Conservation (phyloP, 2,113 vertebrate genomes). For the Pterocles burchelli region DNA sequence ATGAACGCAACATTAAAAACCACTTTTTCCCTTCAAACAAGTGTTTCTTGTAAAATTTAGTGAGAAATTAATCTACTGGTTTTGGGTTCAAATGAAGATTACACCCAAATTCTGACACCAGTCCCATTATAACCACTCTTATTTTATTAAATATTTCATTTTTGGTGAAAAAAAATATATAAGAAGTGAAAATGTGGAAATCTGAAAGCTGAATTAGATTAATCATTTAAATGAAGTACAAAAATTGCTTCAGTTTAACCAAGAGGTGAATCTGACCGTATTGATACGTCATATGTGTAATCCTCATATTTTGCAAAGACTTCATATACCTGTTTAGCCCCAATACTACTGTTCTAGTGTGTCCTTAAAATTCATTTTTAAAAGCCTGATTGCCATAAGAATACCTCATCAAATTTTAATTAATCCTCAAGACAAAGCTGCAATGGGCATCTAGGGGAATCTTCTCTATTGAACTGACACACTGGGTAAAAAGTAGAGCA, state of each 20-base stretch:
- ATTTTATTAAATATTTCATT: neutral
- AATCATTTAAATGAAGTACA: neutral
- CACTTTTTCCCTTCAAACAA: neutral
- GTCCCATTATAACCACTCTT: neutral
- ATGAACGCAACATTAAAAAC: neutral
- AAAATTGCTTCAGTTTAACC: neutral
- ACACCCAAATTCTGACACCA: neutral
- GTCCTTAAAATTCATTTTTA: neutral
- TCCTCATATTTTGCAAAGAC: neutral
- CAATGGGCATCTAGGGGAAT: neutral
- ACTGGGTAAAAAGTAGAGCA: neutral
- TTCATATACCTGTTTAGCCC: neutral
- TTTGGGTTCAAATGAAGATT: neutral
- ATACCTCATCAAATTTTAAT: constrained; percentile 25
- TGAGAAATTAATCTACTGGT: neutral
- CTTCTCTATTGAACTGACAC: neutral
- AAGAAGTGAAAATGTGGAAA: neutral
- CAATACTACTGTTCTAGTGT: neutral
- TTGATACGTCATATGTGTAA: neutral
- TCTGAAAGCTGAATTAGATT: neutral
- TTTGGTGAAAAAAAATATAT: neutral
- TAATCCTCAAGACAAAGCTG: neutral
- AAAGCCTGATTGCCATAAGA: neutral
- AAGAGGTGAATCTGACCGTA: neutral
- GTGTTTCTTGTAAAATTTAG: neutral